phyloP scores from a whole-genome alignment of 2,888 invertebrate species.

The Orchesella flavescens region DNA sequence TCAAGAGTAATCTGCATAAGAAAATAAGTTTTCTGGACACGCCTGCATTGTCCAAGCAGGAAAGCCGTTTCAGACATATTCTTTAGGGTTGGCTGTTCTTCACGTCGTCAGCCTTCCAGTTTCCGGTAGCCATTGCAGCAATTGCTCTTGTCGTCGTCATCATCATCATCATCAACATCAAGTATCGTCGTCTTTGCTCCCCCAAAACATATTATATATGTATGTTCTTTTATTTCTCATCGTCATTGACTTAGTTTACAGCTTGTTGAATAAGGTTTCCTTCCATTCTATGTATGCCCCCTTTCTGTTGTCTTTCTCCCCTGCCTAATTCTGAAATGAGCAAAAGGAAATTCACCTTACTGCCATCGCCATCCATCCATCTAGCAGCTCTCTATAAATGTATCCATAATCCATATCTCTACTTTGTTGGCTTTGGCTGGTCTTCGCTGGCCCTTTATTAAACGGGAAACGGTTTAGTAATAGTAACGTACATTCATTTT shows the following conservation, averaged over 20 bases:
- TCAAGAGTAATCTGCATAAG: conserved; percentile 54
- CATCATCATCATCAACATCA: conserved; percentile 20
- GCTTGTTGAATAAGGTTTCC: conserved; percentile 16
- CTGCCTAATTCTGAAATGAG: neutral
- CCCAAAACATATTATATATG: neutral
- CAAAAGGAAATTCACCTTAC: neutral
- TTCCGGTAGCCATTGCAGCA: conserved; percentile 65
- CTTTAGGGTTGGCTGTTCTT: conserved; percentile 47
- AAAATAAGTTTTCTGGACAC: conserved; percentile 37
- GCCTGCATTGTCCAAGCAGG: conserved; percentile 30
- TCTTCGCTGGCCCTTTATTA: conserved; percentile 18
- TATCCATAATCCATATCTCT: neutral
- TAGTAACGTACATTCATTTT: conserved; percentile 13
- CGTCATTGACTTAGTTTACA: conserved; percentile 49
- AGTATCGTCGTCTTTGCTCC: conserved; percentile 15
- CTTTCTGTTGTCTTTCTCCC: neutral
- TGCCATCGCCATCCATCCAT: neutral
- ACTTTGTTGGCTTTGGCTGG: no score
- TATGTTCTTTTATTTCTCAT: conserved; percentile 33
- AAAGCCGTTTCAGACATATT: conserved; percentile 26
- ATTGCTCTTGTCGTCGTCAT: conserved; percentile 55
- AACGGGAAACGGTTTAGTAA: conserved; percentile 44
- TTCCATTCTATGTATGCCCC: neutral
- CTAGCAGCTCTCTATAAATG: neutral
- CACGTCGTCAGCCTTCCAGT: conserved; percentile 58